Percentiles rank a stretch among this genome's conserved stretches.
phyloP scores from a whole-genome alignment of 2,113 vertebrate genomes.

The Pseudonaja textilis region DNA sequence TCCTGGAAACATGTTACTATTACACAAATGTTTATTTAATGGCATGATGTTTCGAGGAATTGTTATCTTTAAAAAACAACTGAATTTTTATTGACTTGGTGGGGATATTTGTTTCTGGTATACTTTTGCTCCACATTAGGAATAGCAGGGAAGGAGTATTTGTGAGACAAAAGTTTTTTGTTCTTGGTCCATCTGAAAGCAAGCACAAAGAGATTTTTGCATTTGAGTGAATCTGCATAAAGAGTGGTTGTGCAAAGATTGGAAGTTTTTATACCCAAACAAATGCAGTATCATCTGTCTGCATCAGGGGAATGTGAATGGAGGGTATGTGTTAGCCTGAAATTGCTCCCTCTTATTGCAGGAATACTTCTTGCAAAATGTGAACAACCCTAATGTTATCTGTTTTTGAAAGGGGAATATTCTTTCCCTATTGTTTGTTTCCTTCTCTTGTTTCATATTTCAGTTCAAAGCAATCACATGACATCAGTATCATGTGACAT shows the following conservation, averaged over 20 bases:
- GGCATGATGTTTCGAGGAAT: neutral
- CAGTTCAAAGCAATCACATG: neutral
- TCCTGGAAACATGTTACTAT: neutral
- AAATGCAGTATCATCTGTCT: neutral
- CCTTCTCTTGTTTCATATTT: neutral
- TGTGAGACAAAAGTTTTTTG: neutral
- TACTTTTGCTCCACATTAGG: neutral
- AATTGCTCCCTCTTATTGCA: neutral
- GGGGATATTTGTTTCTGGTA: neutral
- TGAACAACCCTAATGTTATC: neutral
- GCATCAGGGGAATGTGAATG: neutral
- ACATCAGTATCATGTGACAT: neutral
- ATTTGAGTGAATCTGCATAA: neutral
- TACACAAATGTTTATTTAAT: neutral
- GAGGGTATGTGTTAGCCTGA: neutral
- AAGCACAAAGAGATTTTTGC: neutral
- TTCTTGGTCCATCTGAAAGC: neutral
- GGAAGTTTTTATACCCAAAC: neutral
- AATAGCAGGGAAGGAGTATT: neutral
- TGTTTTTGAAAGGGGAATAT: neutral
- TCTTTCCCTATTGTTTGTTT: neutral
- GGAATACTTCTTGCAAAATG: neutral
- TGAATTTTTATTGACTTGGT: neutral
- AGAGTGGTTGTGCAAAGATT: neutral
- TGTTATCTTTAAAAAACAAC: neutral